phyloP scores from a whole-genome alignment of 2,797 vertebrate genomes.

The Oryzias sinensis region DNA sequence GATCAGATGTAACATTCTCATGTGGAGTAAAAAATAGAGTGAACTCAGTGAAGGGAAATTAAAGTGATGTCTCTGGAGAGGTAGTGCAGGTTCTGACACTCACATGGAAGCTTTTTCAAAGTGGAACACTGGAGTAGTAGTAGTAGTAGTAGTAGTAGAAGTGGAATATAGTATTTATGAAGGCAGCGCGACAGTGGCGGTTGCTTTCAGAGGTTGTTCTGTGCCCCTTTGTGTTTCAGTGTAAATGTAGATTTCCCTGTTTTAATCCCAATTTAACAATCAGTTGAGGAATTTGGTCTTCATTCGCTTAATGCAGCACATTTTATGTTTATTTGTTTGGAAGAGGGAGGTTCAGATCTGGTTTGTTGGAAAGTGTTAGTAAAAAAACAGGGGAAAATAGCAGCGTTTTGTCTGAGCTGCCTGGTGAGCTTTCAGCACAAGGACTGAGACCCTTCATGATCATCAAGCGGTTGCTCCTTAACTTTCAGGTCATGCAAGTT shows the following conservation, averaged over 20 bases:
- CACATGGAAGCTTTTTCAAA: constrained; percentile 16
- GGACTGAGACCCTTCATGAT: too few species aligned
- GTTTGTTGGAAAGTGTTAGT: too few species aligned
- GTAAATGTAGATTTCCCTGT: too few species aligned
- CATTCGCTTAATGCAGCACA: constrained; percentile 20
- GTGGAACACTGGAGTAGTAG: constrained; percentile 19
- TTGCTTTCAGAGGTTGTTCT: constrained; percentile 19
- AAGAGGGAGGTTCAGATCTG: too few species aligned
- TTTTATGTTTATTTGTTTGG: background rate
- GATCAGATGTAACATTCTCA: constrained; percentile 50
- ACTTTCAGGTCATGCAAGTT: too few species aligned
- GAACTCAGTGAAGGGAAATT: constrained; percentile 49
- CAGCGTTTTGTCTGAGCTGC: too few species aligned
- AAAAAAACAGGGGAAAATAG: too few species aligned
- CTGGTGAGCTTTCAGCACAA: too few species aligned
- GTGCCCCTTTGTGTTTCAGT: too few species aligned
- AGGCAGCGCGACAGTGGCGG: constrained; percentile 12
- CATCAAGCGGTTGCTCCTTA: too few species aligned
- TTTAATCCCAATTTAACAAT: too few species aligned
- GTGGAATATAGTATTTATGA: constrained; percentile 57
- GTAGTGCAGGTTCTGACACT: constrained; percentile 15
- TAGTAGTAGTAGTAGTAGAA: too few species aligned
- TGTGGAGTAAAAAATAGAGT: constrained; percentile 50
- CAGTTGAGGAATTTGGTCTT: background rate
- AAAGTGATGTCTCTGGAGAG: constrained; percentile 51